Conservation (phyloP, 2,888 invertebrate genomes). For the Gastracanthus pulcherrimus region DNA sequence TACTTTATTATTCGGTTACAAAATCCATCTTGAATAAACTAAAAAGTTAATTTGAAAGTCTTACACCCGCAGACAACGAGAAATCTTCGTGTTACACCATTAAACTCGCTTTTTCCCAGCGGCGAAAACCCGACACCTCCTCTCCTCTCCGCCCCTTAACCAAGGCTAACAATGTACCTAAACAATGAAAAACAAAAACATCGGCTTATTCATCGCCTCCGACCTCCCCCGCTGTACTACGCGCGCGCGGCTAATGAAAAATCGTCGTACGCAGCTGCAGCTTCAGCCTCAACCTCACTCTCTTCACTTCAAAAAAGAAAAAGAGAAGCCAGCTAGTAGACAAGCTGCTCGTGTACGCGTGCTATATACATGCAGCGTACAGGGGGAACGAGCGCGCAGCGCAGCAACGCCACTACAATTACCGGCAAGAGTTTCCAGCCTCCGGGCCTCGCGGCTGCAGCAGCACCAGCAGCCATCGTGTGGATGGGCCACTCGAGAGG, state of each 20-base stretch:
- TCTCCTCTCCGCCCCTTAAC: not conserved
- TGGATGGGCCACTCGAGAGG: slow-evolving; percentile 65
- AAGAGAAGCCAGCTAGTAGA: not conserved
- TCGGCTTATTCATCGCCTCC: slow-evolving; percentile 14
- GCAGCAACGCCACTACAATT: slow-evolving; percentile 72
- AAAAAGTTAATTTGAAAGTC: not conserved
- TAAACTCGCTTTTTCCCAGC: not conserved
- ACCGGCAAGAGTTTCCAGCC: slow-evolving; percentile 67
- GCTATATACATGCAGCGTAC: not conserved
- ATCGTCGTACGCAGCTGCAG: slow-evolving; percentile 35
- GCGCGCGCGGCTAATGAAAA: slow-evolving; percentile 53
- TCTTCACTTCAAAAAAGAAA: not conserved
- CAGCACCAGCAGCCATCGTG: not conserved
- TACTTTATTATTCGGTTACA: no score
- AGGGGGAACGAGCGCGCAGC: slow-evolving; percentile 53
- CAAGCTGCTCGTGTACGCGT: not conserved
- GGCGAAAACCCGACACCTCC: not conserved
- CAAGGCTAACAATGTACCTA: slow-evolving; percentile 27
- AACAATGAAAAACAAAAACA: slow-evolving; percentile 46
- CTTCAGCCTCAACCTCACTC: not conserved
- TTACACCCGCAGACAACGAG: not conserved
- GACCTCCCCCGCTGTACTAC: no score
- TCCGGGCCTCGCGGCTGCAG: slow-evolving; percentile 53
- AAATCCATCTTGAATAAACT: no score
- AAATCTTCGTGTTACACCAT: not conserved